Evolutionary conservation across 2,888 invertebrate genomes (phyloP), one percentile per base, ranked within the genome.

Genomic region (Diachrysia chrysitis): DNA sequence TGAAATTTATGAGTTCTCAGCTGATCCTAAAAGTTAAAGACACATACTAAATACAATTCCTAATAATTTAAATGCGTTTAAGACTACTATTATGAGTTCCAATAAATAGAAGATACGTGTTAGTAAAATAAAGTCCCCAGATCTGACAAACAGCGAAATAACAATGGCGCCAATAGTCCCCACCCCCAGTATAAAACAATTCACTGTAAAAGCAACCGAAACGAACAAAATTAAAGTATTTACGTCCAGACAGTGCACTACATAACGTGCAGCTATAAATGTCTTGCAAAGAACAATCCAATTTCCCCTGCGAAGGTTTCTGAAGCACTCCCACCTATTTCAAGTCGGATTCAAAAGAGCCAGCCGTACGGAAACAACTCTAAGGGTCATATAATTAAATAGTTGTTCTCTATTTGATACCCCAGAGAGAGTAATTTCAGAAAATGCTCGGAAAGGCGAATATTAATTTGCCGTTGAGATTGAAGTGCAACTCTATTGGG

Each of bases 371-470:
- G 84, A 85, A 87, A 83, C 77, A 56, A 25, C 66, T 81, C 59
- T 68, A 71, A 82, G 78, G 84, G 83, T 74, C 79, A 83, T 81
- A 85, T 85, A 87, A 87, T 87, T 87, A 86, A 87, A 87, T 87
- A 85, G 85, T 87, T 87, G 83, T 79, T 79, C 82, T 82, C 79
- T 82, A 83, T 81, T 83, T 79, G 79, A 76, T 76, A 68, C 77
- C 68, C 77, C 48, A 66, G 73, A 42, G 59, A 81, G 61, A 51
- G 71, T 54, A 37, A 58, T 69, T 72, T 56, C 51, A 74, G 68
- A 75, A 66, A 70, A 76, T 51, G 54, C 60, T 73, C 37, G 23
- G 60, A 71, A 73, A 66, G 19, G 58, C 42, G 73, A 66, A 71
- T 71, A 74, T 76, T 71, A 76, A 74, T 75, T 77, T 78, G 56